Base-by-base conservation (phyloP, 2,797 vertebrate genomes). In the Anguilla obscura region DNA sequence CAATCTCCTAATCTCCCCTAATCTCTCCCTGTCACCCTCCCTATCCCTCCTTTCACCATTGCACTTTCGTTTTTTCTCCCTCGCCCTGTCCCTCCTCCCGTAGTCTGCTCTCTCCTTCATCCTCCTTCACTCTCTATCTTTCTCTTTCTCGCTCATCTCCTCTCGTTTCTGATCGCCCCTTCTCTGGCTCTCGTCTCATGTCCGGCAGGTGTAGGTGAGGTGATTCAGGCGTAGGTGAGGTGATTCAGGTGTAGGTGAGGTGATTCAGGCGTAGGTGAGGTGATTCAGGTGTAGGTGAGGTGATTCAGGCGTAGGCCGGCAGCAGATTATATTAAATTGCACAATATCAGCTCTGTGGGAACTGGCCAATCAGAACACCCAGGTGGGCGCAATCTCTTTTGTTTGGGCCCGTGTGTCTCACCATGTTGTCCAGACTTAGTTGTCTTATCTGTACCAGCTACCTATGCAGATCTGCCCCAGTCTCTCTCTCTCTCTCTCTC, bases 161-260 rank as follows among this genome's bases (percentile, higher is more conserved):
- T 86, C 10, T 52, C 52, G n/a, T 7, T 30, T 30, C 24, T 36
- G 30, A 21, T 30, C 18, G 48, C 63, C 50, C 48, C 56, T 30
- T 30, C 33, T 69, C 30, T 60, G 40, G 27, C 21, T 82, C 48
- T 56, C 54, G 2, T 50, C 30, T 52, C 80, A 27, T 14, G 1
- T 84, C 87, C 30, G 5, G 50, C 52, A 58, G 79, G 60, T 88
- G 30, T 88, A 88, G 82, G 60, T 88, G 83, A 71, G 83, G 24
- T 80, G 76, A 80, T 50, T 9, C 60, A 85, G 52, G 9, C 2
- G 1, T 36, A 36, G 36, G 1, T 36, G 36, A 36, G 36, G 36
- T 36, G 36, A 36, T 14, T 30, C 52, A 58, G 79, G 60, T 88
- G 30, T 88, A 88, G 82, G 60, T 36, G 36, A 36, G 36, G 36